phyloP scores from a whole-genome alignment of 1,140 invertebrate genomes.

The Neodiprion lecontei region DNA sequence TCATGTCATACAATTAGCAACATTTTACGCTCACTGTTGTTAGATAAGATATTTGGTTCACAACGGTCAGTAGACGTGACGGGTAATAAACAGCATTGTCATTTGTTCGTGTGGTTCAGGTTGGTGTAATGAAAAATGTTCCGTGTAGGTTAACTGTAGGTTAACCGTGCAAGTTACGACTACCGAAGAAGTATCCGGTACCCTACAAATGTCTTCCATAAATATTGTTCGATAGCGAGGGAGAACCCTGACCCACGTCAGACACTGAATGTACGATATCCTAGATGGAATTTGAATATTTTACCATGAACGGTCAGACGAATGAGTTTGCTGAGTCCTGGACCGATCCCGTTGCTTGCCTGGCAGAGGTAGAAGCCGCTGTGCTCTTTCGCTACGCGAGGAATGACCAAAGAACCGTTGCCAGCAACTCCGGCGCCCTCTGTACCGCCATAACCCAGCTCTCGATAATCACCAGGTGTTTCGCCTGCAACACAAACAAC shows the following conservation, averaged over 20 bases:
- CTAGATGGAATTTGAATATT: conserved; percentile 44
- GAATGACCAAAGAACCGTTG: conserved; percentile 68
- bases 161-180: too few relatives aligned
- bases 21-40: background rate
- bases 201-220: too few relatives aligned
- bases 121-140: too few relatives aligned
- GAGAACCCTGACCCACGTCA: too few relatives aligned
- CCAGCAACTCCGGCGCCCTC: conserved; percentile 51
- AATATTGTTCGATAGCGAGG: too few relatives aligned
- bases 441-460: conserved; percentile 52
- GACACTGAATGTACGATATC: too few relatives aligned
- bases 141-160: too few relatives aligned
- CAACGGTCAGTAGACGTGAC: too few relatives aligned
- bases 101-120: too few relatives aligned
- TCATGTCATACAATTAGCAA: conserved; percentile 1
- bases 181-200: too few relatives aligned
- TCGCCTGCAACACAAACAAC: conserved; percentile 25
- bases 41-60: too few relatives aligned
- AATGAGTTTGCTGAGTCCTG: conserved; percentile 71
- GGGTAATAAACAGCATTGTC: too few relatives aligned
- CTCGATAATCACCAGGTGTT: conserved; percentile 54
- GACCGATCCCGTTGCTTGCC: conserved; percentile 70
- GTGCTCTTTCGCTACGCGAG: conserved; percentile 63
- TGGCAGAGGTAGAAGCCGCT: conserved; percentile 68
- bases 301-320: conserved; percentile 72